Percentiles rank a stretch among this genome's conserved stretches.
phyloP scores from a whole-genome alignment of 2,888 invertebrate genomes.

The Sclerodermus sp. region DNA sequence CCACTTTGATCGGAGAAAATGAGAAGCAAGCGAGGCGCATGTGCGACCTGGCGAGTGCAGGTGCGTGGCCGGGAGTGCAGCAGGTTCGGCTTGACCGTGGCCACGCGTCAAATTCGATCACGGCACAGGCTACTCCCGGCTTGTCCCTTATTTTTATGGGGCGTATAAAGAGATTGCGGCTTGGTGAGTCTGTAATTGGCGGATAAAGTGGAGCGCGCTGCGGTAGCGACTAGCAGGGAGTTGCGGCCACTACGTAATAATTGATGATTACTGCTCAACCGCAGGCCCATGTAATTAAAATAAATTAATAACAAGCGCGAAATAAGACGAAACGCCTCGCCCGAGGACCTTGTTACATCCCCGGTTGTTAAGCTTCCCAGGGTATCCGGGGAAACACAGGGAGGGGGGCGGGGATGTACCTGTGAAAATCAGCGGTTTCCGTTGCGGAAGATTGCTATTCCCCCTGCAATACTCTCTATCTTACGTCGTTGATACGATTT shows the following conservation, averaged over 20 bases:
- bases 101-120: neutral
- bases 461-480: no score
- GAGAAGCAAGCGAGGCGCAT: no score
- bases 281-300: slow-evolving; percentile 43
- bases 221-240: slow-evolving; percentile 15
- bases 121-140: neutral
- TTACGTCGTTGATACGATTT: slow-evolving; percentile 23
- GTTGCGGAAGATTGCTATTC: no score
- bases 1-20: no score
- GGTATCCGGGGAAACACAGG: neutral
- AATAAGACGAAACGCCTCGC: slow-evolving; percentile 25
- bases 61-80: neutral
- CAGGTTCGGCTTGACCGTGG: no score
- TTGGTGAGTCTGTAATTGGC: slow-evolving; percentile 32
- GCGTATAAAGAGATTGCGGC: slow-evolving; percentile 30
- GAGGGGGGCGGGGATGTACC: slow-evolving; percentile 1
- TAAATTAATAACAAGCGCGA: slow-evolving; percentile 46
- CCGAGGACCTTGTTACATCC: slow-evolving; percentile 11
- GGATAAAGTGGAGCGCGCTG: slow-evolving; percentile 17
- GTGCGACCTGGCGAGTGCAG: no score
- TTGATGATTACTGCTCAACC: slow-evolving; percentile 44
- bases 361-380: slow-evolving; percentile 13
- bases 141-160: slow-evolving; percentile 14
- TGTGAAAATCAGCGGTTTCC: slow-evolving; percentile 13
- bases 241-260: slow-evolving; percentile 38